These are phyloP conservation scores for Amphipoea oculea DNA, from an alignment of 2,888 invertebrate species.

Conservation along the genomic window DNA sequence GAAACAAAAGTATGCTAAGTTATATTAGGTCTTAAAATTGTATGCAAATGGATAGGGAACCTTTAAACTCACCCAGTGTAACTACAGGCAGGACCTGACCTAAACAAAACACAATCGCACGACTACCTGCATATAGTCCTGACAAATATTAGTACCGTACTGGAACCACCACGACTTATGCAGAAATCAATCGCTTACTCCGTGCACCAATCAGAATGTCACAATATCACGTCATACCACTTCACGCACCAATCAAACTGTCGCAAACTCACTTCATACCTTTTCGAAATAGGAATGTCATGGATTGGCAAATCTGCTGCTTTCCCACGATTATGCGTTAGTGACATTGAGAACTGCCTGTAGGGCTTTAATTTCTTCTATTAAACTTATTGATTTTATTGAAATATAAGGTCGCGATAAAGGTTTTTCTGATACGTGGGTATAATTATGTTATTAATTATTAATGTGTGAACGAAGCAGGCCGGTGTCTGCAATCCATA, in stretches of 20 bases:
- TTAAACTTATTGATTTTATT: slow-evolving; percentile 26
- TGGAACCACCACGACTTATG: neutral
- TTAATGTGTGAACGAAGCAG: slow-evolving; percentile 2
- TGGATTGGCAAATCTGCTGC: neutral
- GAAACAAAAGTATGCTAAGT: no score
- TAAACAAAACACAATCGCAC: neutral
- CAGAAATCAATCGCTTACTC: neutral
- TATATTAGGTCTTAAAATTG: no score
- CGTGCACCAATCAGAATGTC: neutral
- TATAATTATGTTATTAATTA: neutral
- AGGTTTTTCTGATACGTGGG: neutral
- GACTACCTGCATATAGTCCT: neutral
- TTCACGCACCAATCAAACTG: slow-evolving; percentile 2
- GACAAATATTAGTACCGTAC: neutral
- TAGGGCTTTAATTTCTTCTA: neutral
- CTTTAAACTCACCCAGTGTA: neutral
- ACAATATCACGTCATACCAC: neutral
- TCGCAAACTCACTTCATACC: neutral
- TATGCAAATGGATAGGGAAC: no score
- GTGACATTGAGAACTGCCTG: slow-evolving; percentile 31
- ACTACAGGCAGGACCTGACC: no score
- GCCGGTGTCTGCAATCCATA: neutral
- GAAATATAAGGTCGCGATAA: neutral
- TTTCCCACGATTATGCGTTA: slow-evolving; percentile 34
- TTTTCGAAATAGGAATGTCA: neutral